These are phyloP conservation scores for Acronicta alni DNA, from an alignment of 2,888 invertebrate genomes.

Conservation along the genomic window DNA sequence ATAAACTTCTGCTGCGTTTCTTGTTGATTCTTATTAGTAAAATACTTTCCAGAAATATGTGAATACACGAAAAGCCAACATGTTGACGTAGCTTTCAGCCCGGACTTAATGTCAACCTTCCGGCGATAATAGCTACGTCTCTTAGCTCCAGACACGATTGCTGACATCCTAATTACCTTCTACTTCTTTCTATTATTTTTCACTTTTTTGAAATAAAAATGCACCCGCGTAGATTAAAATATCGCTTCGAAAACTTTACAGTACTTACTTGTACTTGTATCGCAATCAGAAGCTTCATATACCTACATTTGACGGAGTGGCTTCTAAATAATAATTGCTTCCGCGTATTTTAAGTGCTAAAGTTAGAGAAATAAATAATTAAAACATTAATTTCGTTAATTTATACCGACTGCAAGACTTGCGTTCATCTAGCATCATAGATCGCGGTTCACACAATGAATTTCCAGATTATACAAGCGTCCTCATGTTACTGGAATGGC, in stretches of 20 bases:
- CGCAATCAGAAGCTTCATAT: slow-evolving; percentile 85
- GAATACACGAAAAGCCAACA: slow-evolving; percentile 85
- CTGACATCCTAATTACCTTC: slow-evolving; percentile 84
- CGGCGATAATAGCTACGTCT: slow-evolving; percentile 83
- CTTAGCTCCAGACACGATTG: slow-evolving; percentile 85
- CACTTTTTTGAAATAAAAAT: slow-evolving; percentile 85
- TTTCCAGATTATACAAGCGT: slow-evolving; percentile 76
- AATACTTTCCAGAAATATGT: slow-evolving; percentile 84
- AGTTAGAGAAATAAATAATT: slow-evolving; percentile 74
- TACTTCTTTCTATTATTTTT: slow-evolving; percentile 84
- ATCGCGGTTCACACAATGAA: slow-evolving; percentile 79
- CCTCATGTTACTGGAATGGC: slow-evolving; percentile 86
- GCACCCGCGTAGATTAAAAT: slow-evolving; percentile 86
- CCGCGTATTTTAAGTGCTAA: slow-evolving; percentile 81
- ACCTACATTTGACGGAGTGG: slow-evolving; percentile 78
- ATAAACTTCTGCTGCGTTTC: slow-evolving; percentile 89
- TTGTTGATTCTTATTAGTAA: slow-evolving; percentile 86
- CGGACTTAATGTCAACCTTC: slow-evolving; percentile 76
- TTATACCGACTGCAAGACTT: slow-evolving; percentile 74
- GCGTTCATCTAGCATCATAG: slow-evolving; percentile 82
- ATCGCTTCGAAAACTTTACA: slow-evolving; percentile 83
- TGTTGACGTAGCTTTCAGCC: slow-evolving; percentile 80
- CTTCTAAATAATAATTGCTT: slow-evolving; percentile 83
- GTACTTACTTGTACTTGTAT: slow-evolving; percentile 70
- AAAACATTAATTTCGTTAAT: slow-evolving; percentile 59